Evolutionary conservation across 2,888 invertebrate genomes (phyloP).

Genomic region (Elysia crispata): DNA sequence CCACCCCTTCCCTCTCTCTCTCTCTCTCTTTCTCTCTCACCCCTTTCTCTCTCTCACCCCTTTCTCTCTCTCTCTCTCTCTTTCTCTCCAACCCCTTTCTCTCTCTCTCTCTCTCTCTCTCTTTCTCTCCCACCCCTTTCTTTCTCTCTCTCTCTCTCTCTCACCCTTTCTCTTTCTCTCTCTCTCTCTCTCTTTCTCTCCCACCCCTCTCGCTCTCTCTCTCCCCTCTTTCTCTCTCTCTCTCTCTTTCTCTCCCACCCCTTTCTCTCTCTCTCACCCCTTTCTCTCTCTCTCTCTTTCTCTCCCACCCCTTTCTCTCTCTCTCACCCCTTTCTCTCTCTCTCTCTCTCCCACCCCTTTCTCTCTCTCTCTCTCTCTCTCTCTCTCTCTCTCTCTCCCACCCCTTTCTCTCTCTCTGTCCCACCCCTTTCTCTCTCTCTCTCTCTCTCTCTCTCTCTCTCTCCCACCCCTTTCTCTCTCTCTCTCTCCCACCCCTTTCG

Average conservation of each 20-base stretch:
- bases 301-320: not conserved
- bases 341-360: too few relatives aligned
- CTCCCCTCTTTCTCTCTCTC: too few relatives aligned
- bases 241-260: not conserved
- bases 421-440: too few relatives aligned
- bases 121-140: not conserved
- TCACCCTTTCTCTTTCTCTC: not conserved
- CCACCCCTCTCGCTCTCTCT: too few relatives aligned
- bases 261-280: not conserved
- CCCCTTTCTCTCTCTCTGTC: not conserved
- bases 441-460: too few relatives aligned
- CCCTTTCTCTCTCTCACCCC: too few relatives aligned
- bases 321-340: not conserved
- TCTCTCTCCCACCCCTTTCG: not conserved
- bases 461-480: constrained; percentile 10
- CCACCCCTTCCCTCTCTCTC: too few relatives aligned
- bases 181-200: not conserved
- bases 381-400: not conserved
- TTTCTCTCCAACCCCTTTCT: not conserved
- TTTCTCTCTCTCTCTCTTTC: not conserved
- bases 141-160: not conserved
- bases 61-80: not conserved
- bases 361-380: not conserved
- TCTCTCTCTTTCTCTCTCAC: too few relatives aligned
- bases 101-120: not conserved